Conservation (phyloP, 2,113 vertebrate genomes). For the Elanus axillaris region DNA sequence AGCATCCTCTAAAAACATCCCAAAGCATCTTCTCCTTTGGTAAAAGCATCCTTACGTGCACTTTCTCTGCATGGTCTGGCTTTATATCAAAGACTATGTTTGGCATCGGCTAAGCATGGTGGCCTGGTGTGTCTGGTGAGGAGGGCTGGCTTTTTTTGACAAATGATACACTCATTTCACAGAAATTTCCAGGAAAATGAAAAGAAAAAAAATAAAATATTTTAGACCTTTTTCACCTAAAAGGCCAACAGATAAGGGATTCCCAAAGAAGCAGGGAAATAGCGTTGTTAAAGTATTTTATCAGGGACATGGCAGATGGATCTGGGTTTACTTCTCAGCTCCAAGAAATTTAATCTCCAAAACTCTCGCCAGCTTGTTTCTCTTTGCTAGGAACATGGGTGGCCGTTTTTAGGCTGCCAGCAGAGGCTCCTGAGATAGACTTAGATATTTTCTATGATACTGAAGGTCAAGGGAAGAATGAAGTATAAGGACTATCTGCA, state of each 20-base stretch:
- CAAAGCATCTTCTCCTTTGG: background rate
- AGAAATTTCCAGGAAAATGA: background rate
- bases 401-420: background rate
- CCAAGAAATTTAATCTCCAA: background rate
- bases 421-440: background rate
- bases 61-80: background rate
- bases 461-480: background rate
- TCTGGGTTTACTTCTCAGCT: background rate
- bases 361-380: background rate
- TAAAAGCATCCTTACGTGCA: background rate
- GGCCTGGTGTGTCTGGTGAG: background rate
- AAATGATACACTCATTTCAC: background rate
- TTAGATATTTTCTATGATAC: background rate
- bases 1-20: background rate
- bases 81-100: background rate
- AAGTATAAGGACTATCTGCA: background rate
- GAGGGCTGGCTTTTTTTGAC: background rate
- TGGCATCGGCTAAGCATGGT: background rate
- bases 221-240: background rate
- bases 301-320: background rate
- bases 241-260: background rate
- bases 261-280: background rate
- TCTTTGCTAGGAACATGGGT: background rate
- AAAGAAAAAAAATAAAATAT: rapidly evolving
- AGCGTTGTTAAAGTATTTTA: background rate